These are phyloP conservation scores for Nycticebus coucang DNA, from an alignment of 2,113 vertebrate species.

Conservation along the genomic window DNA sequence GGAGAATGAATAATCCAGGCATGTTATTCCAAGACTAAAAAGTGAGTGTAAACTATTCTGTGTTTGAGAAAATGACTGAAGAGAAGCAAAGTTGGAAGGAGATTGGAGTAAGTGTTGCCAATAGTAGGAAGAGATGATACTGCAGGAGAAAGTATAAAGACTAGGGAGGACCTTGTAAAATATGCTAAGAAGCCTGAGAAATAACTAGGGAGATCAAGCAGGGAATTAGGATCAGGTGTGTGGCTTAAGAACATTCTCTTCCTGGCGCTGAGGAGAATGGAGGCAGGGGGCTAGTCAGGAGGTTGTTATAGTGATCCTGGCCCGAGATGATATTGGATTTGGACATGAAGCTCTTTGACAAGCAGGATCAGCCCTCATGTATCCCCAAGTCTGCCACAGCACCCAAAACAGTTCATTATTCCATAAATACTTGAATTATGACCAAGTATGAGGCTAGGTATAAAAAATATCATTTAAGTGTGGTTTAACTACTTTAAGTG, in stretches of 20 bases:
- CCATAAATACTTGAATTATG: neutral
- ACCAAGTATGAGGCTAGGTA: neutral
- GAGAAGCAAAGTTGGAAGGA: neutral
- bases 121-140: accelerated
- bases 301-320: neutral
- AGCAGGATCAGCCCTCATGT: neutral
- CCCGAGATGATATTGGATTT: neutral
- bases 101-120: too few relatives aligned
- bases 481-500: neutral
- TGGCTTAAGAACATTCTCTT: neutral
- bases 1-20: neutral
- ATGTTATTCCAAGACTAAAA: neutral
- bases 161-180: neutral
- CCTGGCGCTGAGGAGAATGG: neutral
- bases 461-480: neutral
- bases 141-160: neutral
- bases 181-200: neutral
- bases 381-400: neutral
- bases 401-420: neutral
- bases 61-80: neutral
- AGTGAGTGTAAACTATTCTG: neutral
- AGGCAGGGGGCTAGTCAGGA: neutral
- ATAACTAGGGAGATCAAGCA: neutral
- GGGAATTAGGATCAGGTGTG: neutral
- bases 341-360: neutral